These are phyloP conservation scores for Puntigrus tetrazona DNA, from an alignment of 2,113 vertebrate species.

Conservation along the genomic window DNA sequence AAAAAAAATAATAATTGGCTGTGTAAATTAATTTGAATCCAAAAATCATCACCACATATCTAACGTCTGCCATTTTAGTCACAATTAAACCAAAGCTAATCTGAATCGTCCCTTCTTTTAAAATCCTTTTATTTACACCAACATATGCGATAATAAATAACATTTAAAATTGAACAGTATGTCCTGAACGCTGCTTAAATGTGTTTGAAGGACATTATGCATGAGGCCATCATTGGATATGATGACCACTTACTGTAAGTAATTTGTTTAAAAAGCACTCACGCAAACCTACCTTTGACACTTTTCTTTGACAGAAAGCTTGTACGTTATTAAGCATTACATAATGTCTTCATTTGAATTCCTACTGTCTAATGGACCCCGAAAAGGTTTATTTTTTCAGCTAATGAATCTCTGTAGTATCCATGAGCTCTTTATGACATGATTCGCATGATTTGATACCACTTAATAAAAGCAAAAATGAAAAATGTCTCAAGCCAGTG, in stretches of 20 bases:
- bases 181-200: background rate
- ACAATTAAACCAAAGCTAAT: constrained; percentile 3
- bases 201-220: background rate
- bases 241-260: background rate
- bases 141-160: background rate
- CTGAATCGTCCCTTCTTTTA: background rate
- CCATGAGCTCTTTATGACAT: background rate
- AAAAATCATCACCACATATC: background rate
- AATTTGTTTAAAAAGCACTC: background rate
- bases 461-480: background rate
- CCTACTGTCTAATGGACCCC: background rate
- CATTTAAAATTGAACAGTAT: background rate
- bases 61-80: background rate
- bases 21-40: background rate
- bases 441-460: background rate
- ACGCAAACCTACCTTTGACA: background rate
- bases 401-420: background rate
- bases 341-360: background rate
- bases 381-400: background rate
- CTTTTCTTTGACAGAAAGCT: background rate
- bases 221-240: background rate
- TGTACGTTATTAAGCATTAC: background rate
- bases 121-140: background rate
- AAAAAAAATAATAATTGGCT: background rate
- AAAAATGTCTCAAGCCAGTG: background rate